These are phyloP conservation scores for Cerastoderma edule DNA, from an alignment of 2,888 invertebrate genomes.

Conservation along the genomic window DNA sequence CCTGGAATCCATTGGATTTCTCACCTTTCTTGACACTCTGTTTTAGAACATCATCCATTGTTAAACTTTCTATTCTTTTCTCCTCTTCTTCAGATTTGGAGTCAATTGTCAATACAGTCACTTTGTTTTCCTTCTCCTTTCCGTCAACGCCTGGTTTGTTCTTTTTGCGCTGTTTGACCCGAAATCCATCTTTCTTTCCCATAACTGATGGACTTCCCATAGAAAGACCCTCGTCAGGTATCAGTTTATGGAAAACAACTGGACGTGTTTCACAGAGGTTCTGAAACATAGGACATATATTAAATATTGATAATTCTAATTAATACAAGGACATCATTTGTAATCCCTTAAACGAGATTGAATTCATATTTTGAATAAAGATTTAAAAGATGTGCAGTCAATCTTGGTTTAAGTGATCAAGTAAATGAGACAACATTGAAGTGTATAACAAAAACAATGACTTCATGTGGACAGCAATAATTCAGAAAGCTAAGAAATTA, in stretches of 20 bases:
- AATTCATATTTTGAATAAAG: too few relatives aligned
- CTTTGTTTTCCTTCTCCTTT: constrained; percentile 64
- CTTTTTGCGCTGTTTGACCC: constrained; percentile 73
- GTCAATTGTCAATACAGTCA: constrained; percentile 72
- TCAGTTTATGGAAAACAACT: constrained; percentile 71
- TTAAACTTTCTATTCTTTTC: constrained; percentile 63
- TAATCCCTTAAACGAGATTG: too few relatives aligned
- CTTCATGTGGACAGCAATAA: too few relatives aligned
- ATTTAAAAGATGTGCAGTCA: too few relatives aligned
- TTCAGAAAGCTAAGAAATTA: too few relatives aligned
- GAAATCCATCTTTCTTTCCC: constrained; percentile 60
- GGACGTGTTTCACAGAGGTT: constrained; percentile 75
- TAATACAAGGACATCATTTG: too few relatives aligned
- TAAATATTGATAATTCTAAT: too few relatives aligned
- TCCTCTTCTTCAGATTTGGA: constrained; percentile 66
- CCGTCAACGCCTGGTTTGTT: constrained; percentile 64
- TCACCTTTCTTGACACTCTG: constrained; percentile 43
- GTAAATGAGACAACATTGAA: too few relatives aligned
- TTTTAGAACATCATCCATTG: constrained; percentile 71
- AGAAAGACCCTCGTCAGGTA: constrained; percentile 45
- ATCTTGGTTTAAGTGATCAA: too few relatives aligned
- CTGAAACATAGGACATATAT: constrained; percentile 59
- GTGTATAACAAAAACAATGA: too few relatives aligned
- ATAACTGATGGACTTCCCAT: background rate
- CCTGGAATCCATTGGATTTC: constrained; percentile 45